Conservation (phyloP, 2,113 vertebrate species). For the Brachyistius frenatus region DNA sequence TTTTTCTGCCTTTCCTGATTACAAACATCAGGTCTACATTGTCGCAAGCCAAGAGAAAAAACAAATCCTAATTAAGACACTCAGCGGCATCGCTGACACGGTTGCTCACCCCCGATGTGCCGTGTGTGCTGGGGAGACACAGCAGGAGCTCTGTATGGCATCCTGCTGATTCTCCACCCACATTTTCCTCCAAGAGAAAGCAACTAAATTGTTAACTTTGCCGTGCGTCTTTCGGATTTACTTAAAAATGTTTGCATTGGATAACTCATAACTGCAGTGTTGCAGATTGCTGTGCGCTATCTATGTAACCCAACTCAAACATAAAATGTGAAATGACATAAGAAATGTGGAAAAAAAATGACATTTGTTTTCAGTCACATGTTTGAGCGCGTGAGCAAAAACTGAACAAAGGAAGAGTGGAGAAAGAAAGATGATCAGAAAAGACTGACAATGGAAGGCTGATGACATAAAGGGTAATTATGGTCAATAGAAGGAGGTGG, state of each 20-base stretch:
- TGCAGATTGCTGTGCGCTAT: neutral
- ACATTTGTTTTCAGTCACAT: neutral
- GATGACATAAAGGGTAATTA: too few relatives aligned
- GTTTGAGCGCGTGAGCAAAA: too few relatives aligned
- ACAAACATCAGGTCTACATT: neutral
- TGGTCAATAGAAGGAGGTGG: too few relatives aligned
- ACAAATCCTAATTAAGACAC: neutral
- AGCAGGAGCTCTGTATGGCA: neutral
- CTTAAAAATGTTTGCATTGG: constrained; percentile 13
- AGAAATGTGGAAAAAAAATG: neutral
- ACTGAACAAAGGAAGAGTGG: too few relatives aligned
- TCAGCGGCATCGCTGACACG: neutral
- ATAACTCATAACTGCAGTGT: neutral
- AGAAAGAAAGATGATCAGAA: too few relatives aligned
- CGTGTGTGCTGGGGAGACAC: neutral
- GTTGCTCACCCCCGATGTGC: neutral
- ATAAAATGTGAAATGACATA: neutral
- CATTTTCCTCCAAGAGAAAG: constrained; percentile 24
- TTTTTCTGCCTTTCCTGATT: neutral
- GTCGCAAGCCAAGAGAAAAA: neutral
- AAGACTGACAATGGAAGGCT: too few relatives aligned
- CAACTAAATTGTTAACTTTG: constrained; percentile 24
- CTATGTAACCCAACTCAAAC: constrained; percentile 12
- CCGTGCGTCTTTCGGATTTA: neutral
- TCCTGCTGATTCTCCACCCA: constrained; percentile 11